Evolutionary conservation across 2,888 invertebrate genomes (phyloP).

Genomic region (Colletes collaris): DNA sequence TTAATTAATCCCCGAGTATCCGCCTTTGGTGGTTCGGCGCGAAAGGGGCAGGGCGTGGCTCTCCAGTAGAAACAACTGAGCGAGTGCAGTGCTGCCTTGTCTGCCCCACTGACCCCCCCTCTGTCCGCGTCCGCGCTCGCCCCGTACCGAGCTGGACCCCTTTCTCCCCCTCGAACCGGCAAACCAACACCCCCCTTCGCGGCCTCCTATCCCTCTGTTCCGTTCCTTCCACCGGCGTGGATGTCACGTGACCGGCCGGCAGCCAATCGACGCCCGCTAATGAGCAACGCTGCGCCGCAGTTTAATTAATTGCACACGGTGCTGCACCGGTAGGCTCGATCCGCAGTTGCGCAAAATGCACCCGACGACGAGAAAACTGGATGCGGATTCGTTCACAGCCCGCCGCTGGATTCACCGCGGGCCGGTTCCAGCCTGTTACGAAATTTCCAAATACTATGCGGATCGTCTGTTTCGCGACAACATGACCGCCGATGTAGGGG

Average conservation of each 20-base stretch:
- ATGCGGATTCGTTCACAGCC: neutral
- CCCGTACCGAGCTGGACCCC: slow-evolving; percentile 47
- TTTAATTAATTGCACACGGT: slow-evolving; percentile 66
- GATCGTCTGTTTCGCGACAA: slow-evolving; percentile 2
- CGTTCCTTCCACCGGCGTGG: slow-evolving; percentile 56
- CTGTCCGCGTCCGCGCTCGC: slow-evolving; percentile 1
- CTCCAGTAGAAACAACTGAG: slow-evolving; percentile 81
- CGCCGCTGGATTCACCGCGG: neutral
- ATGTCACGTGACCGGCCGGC: slow-evolving; percentile 74
- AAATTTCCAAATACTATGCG: slow-evolving; percentile 9
- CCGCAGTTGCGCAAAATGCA: slow-evolving; percentile 56
- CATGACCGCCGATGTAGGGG: neutral
- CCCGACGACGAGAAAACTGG: slow-evolving; percentile 3
- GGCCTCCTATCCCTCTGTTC: slow-evolving; percentile 65
- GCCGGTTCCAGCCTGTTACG: neutral
- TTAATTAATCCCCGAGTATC: slow-evolving; percentile 81
- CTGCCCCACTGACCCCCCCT: slow-evolving; percentile 63
- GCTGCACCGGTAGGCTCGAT: slow-evolving; percentile 39
- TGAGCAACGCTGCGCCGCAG: slow-evolving; percentile 71
- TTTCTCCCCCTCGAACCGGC: slow-evolving; percentile 44
- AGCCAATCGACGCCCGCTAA: slow-evolving; percentile 81
- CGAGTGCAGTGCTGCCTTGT: slow-evolving; percentile 69
- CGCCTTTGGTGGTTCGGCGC: slow-evolving; percentile 79
- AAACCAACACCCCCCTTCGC: slow-evolving; percentile 58
- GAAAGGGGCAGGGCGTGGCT: slow-evolving; percentile 82